Base-by-base conservation (phyloP, 2,113 vertebrate species). In the Seriola aureovittata region DNA sequence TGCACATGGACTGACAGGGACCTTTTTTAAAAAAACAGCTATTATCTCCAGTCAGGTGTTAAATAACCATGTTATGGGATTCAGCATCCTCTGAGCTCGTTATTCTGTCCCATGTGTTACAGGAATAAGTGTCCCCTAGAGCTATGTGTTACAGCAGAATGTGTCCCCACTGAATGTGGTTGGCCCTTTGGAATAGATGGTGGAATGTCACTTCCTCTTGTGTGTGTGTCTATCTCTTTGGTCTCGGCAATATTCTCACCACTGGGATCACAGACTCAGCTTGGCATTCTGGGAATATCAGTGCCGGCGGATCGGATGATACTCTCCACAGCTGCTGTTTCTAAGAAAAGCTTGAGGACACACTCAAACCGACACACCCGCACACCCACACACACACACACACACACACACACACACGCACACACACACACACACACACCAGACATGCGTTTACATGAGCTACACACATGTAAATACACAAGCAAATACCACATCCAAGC, bases 331-430 rank as follows among this genome's bases (percentile, higher is more conserved):
- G 94, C 92, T 94, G 94, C 88, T 90, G 93, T 85, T 93, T 93
- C 94, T 94, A 94, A 94, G 94, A 94, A 94, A 94, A 94, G 92
- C 90, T 85, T 0, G 19, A 75, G 74, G 87, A 82, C 85, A 68
- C 32, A 77, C 54, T 76, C 67, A 50, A 60, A 83, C 68, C 46
- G 69, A 48, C 52, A 68, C 74, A 38, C 67, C 60, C 74, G 34
- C 50, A 67, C 65, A 48, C 67, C 40, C 44, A 71, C 76, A 60
- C 65, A 75, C 77, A 82, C 40, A 48, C 75, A 52, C 17, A 57
- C 52, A 42, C 40, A 57, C 21, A 32, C 71, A 29, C 72, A 50
- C 21, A 57, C 59, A 36, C 72, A 50, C 21, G 50, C 59, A 36
- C 38, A 44, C 54, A 42, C 73, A 46, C 7, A 50, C 46, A 38